Base-by-base conservation (phyloP, 2,888 invertebrate species). In the Globia sparganii region DNA sequence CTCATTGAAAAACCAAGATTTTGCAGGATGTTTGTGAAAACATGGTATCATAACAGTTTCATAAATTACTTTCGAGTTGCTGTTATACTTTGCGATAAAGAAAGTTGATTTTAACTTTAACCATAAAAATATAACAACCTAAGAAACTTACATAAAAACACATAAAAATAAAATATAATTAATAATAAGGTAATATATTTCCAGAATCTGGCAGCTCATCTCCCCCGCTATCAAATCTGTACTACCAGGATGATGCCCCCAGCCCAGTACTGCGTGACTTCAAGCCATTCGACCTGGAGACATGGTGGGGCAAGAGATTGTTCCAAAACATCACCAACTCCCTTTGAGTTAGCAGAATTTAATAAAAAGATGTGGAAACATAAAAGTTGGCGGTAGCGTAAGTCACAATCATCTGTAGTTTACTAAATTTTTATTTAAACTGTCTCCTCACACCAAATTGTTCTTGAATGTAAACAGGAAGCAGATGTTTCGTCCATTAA, bases 231-330 rank as follows among this genome's bases (percentile, higher is more conserved):
- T 93, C 96, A 56, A 97, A 94, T 90, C 95, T 98, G 58, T 98
- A 97, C 94, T 98, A 98, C 94, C 97, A 98, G 87, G 98, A 98
- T 89, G 97, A 97, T 58, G 97, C 97, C 77, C 98, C 98, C 18
- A 98, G 97, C 91, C 97, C 97, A 58, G 96, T 97, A 43, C 96
- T 98, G 71, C 97, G 97, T 89, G 98, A 98, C 94, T 99, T 99
- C 93, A 98, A 98, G 91, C 98, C 99, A 34, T 99, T 99, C 91
- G 99, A 99, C 96, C 97, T 99, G 91, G 99, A 99, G 93, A 98
- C 98, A 58, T 99, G 98, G 98, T 99, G 99, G 98, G 98, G 98
- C 82, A 98, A 98, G 92, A 97, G 99, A 85, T 96, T 98, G 83
- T 98, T 98, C 96, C 98, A 98, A 90, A 98, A 98, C 93, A 98